These are phyloP conservation scores for Ornithoptera priamus DNA, from an alignment of 2,888 invertebrate species.

Conservation along the genomic window DNA sequence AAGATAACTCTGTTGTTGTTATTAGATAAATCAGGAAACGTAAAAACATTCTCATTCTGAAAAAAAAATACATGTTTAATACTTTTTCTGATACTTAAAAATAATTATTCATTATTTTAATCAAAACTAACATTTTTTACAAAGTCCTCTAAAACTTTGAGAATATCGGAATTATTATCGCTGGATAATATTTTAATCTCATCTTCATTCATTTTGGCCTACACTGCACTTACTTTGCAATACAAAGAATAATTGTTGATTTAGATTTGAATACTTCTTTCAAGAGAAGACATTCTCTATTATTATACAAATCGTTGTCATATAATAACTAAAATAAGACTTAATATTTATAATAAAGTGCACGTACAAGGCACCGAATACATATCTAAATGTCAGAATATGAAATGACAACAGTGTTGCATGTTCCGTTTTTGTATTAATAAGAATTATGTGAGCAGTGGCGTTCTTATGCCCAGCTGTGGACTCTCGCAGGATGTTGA, in stretches of 20 bases:
- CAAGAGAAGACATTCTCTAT: not conserved
- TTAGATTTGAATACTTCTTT: not conserved
- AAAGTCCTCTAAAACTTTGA: constrained; percentile 51
- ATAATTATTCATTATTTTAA: constrained; percentile 1
- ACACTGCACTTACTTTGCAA: not conserved
- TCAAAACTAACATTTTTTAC: constrained; percentile 51
- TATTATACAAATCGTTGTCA: not conserved
- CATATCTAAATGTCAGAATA: too few relatives aligned
- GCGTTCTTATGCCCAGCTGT: too few relatives aligned
- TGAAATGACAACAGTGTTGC: too few relatives aligned
- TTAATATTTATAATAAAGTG: not conserved
- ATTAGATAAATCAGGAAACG: constrained; percentile 81
- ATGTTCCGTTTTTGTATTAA: too few relatives aligned
- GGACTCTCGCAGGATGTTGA: too few relatives aligned
- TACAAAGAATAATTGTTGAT: not conserved
- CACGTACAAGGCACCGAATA: too few relatives aligned
- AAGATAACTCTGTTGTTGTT: constrained; percentile 76
- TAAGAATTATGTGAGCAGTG: too few relatives aligned
- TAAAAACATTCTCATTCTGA: constrained; percentile 76
- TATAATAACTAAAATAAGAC: not conserved
- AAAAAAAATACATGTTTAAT: constrained; percentile 45
- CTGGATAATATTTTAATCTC: constrained; percentile 57
- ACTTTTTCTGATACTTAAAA: not conserved
- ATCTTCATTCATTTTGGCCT: constrained; percentile 56
- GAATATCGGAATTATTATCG: constrained; percentile 47